Evolutionary conservation across 1,140 invertebrate genomes (phyloP).

Genomic region (Drosophila chauvacae): DNA sequence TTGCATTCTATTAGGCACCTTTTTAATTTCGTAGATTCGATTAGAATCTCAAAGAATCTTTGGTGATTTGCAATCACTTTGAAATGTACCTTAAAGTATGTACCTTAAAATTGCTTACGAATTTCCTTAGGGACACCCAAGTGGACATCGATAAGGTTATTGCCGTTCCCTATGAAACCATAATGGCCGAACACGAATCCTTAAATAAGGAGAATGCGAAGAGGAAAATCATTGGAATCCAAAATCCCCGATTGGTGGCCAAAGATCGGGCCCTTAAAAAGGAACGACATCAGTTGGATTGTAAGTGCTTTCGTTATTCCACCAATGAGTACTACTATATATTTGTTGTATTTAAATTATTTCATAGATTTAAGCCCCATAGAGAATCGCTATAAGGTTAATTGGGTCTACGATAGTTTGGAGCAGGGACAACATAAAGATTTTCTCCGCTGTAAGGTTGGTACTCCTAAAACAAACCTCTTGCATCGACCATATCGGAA

Average conservation of each 20-base stretch:
- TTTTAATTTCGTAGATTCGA: no score
- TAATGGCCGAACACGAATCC: slow-evolving; percentile 3
- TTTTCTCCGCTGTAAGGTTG: slow-evolving; percentile 18
- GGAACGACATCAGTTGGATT: slow-evolving; percentile 13
- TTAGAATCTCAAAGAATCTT: no score
- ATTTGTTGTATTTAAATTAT: background rate
- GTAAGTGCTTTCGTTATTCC: slow-evolving; percentile 7
- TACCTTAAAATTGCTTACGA: no score
- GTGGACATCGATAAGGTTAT: slow-evolving; percentile 45
- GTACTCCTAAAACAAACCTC: background rate
- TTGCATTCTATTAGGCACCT: no score
- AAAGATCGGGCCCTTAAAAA: slow-evolving; percentile 2
- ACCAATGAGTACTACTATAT: no score
- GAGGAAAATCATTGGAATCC: slow-evolving; percentile 2
- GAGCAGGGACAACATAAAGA: slow-evolving; percentile 35
- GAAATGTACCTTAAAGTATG: background rate
- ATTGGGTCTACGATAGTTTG: slow-evolving; percentile 35
- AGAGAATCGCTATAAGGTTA: slow-evolving; percentile 53
- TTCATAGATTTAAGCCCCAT: slow-evolving; percentile 39
- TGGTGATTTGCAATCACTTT: background rate
- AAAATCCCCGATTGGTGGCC: background rate
- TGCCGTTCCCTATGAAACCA: slow-evolving; percentile 10
- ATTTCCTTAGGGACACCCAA: slow-evolving; percentile 45
- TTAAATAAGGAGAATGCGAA: slow-evolving; percentile 2
- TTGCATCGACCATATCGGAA: background rate